phyloP scores from a whole-genome alignment of 2,888 invertebrate genomes.

The Nemapogon koenigi region DNA sequence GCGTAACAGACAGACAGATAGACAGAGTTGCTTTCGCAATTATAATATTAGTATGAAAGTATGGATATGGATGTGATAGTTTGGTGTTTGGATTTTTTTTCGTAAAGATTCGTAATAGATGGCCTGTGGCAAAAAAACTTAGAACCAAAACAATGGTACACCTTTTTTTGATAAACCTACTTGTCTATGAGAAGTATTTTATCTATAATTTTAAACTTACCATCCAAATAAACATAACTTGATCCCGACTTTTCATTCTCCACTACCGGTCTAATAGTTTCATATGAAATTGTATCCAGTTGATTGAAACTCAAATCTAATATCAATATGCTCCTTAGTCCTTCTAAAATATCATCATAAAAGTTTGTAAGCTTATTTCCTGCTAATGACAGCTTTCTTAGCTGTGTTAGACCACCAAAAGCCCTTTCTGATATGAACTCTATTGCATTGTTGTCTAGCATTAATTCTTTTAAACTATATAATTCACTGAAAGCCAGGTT shows the following conservation, averaged over 20 bases:
- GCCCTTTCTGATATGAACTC: conserved; percentile 78
- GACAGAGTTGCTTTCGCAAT: no score
- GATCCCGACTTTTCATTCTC: conserved; percentile 76
- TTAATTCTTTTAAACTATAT: conserved; percentile 73
- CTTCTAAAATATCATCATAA: conserved; percentile 74
- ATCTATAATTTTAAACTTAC: conserved; percentile 61
- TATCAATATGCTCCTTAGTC: conserved; percentile 71
- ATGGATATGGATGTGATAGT: no score
- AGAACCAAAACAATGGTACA: no score
- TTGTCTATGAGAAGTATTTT: neutral
- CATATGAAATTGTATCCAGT: conserved; percentile 76
- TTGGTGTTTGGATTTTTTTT: no score
- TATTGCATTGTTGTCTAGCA: conserved; percentile 72
- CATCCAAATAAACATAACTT: conserved; percentile 76
- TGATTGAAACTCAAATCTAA: conserved; percentile 80
- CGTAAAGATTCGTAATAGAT: no score
- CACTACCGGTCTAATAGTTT: conserved; percentile 75
- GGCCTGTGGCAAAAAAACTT: no score
- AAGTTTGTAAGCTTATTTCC: conserved; percentile 77
- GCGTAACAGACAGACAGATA: no score
- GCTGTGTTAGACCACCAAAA: conserved; percentile 74
- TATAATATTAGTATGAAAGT: no score
- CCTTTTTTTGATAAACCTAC: no score
- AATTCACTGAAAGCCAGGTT: conserved; percentile 81
- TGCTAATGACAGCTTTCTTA: conserved; percentile 73